Evolutionary conservation across 2,888 invertebrate genomes (phyloP).

Genomic region (Nephrotoma appendiculata): DNA sequence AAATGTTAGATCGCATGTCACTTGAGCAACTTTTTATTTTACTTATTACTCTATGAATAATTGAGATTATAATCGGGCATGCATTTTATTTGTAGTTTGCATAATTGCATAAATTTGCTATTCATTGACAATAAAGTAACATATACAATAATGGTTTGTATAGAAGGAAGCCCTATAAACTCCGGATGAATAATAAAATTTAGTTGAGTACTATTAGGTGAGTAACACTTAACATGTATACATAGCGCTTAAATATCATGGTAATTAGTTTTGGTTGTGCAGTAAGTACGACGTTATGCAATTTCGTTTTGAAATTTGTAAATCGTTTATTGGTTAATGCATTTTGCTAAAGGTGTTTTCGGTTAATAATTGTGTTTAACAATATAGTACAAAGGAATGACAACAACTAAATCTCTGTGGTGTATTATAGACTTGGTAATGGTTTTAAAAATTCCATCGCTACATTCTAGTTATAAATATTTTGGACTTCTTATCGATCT

Average conservation of each 20-base stretch:
- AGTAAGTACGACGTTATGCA: background rate
- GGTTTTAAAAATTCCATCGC: background rate
- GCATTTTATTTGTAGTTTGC: background rate
- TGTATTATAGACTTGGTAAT: background rate
- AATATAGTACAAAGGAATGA: background rate
- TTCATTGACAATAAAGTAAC: background rate
- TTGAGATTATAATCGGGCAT: background rate
- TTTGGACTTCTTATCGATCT: background rate
- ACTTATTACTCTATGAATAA: background rate
- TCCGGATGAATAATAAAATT: background rate
- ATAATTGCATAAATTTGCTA: background rate
- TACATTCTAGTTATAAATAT: background rate
- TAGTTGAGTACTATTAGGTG: background rate
- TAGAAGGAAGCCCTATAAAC: background rate
- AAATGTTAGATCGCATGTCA: background rate
- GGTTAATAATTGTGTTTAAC: background rate
- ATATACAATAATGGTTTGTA: background rate
- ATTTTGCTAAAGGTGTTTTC: background rate
- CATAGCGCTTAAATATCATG: background rate
- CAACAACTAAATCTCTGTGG: background rate
- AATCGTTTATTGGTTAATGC: background rate
- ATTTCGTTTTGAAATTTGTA: background rate
- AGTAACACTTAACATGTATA: too few species aligned
- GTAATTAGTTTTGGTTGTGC: background rate
- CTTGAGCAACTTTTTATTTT: background rate